These are phyloP conservation scores for Piliocolobus tephrosceles DNA, from an alignment of 2,113 vertebrate genomes.

Conservation along the genomic window DNA sequence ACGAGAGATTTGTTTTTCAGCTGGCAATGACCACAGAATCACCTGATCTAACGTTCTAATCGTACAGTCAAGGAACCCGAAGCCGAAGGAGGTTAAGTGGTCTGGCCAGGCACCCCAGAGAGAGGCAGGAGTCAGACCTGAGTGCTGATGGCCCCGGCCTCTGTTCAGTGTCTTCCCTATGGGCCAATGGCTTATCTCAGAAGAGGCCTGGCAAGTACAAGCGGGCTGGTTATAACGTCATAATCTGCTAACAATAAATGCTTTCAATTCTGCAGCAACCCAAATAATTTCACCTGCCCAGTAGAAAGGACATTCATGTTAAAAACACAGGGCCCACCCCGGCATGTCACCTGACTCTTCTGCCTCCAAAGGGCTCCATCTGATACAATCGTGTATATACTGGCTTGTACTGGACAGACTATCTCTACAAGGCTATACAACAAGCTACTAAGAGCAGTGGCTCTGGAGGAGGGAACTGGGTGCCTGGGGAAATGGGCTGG, in stretches of 20 bases:
- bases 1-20: background rate
- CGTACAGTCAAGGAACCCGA: background rate
- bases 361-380: background rate
- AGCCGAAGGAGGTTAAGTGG: background rate
- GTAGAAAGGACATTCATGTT: background rate
- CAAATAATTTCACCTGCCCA: background rate
- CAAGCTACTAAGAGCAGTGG: background rate
- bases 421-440: background rate
- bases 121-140: background rate
- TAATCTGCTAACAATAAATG: background rate
- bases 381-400: background rate
- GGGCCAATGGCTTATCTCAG: background rate
- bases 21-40: background rate
- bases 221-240: background rate
- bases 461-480: background rate
- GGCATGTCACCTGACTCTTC: background rate
- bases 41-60: background rate
- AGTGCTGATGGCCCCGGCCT: fast-evolving
- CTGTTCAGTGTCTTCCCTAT: background rate
- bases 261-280: background rate
- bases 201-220: background rate
- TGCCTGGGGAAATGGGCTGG: background rate
- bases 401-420: background rate
- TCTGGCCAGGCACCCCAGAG: background rate
- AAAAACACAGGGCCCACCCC: background rate